Percentiles rank a stretch among this genome's conserved stretches.
Evolutionary conservation across 1,140 invertebrate species (phyloP).

Genomic region (Microvelia longipes): DNA sequence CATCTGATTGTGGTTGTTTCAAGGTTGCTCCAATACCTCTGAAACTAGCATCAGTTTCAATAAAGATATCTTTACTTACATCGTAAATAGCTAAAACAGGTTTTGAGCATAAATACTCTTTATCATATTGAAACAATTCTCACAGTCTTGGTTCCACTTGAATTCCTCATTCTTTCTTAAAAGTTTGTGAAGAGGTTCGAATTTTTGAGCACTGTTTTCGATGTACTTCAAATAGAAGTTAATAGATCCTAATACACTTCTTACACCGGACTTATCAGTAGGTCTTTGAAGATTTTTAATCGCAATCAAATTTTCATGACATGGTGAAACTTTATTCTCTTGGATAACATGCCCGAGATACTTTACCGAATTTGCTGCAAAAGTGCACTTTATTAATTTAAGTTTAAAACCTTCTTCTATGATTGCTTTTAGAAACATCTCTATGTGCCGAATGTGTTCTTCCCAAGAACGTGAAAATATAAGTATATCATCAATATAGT

Average conservation of each 20-base stretch:
- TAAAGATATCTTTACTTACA: slow-evolving; percentile 10
- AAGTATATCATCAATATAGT: slow-evolving; percentile 24
- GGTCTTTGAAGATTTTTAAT: slow-evolving; percentile 19
- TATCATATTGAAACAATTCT: slow-evolving; percentile 26
- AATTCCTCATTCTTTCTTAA: slow-evolving; percentile 26
- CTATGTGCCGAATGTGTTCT: slow-evolving; percentile 17
- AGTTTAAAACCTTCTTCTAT: slow-evolving; percentile 25
- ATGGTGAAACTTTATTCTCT: slow-evolving; percentile 18
- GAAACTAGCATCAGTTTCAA: slow-evolving; percentile 28
- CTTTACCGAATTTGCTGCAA: slow-evolving; percentile 22
- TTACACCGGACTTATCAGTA: slow-evolving; percentile 15
- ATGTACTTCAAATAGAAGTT: slow-evolving; percentile 21
- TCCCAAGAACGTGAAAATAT: slow-evolving; percentile 19
- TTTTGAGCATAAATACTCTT: slow-evolving; percentile 26
- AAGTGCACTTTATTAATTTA: slow-evolving; percentile 27
- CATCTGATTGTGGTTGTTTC: slow-evolving; percentile 2
- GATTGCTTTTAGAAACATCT: slow-evolving; percentile 13
- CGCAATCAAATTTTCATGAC: slow-evolving; percentile 20
- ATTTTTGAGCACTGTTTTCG: slow-evolving; percentile 23
- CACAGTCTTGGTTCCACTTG: slow-evolving; percentile 24
- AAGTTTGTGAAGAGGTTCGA: slow-evolving; percentile 25
- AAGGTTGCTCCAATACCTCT: slow-evolving; percentile 7
- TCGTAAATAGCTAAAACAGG: slow-evolving; percentile 26
- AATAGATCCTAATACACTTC: slow-evolving; percentile 19
- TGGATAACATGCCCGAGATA: slow-evolving; percentile 22